Conservation (phyloP, 2,113 vertebrate species). For the Columbina picui region DNA sequence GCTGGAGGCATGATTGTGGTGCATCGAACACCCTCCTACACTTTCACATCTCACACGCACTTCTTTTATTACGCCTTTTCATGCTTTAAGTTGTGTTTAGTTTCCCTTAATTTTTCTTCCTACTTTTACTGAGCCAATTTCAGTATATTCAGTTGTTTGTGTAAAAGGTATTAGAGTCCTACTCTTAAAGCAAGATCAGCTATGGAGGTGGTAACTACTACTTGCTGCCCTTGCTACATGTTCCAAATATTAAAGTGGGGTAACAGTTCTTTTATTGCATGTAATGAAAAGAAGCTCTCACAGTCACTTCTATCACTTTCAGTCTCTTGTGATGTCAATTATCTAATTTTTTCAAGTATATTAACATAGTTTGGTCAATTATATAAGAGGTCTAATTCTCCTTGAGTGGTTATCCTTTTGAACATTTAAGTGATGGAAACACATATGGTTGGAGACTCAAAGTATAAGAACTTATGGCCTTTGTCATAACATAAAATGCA, state of each 20-base stretch:
- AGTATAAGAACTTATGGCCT: neutral
- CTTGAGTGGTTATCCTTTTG: neutral
- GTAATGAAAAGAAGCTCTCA: neutral
- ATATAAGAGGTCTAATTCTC: neutral
- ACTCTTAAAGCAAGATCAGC: neutral
- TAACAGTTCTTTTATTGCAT: neutral
- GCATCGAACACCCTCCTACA: neutral
- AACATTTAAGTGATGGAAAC: neutral
- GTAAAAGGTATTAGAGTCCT: neutral
- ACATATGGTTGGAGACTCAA: neutral
- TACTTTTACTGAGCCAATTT: neutral
- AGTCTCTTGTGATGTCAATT: neutral
- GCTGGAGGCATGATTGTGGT: neutral
- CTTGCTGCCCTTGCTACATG: neutral
- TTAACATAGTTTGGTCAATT: neutral
- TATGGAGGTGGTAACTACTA: neutral
- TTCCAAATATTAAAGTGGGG: neutral
- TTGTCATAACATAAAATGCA: neutral
- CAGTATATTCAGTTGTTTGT: neutral
- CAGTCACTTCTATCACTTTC: neutral
- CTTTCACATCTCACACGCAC: neutral
- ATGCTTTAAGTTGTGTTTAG: neutral
- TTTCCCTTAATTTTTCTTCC: neutral
- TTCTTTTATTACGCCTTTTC: neutral
- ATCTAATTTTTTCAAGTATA: neutral